Base-by-base conservation (phyloP, 2,888 invertebrate genomes). In the Callosobruchus maculatus region DNA sequence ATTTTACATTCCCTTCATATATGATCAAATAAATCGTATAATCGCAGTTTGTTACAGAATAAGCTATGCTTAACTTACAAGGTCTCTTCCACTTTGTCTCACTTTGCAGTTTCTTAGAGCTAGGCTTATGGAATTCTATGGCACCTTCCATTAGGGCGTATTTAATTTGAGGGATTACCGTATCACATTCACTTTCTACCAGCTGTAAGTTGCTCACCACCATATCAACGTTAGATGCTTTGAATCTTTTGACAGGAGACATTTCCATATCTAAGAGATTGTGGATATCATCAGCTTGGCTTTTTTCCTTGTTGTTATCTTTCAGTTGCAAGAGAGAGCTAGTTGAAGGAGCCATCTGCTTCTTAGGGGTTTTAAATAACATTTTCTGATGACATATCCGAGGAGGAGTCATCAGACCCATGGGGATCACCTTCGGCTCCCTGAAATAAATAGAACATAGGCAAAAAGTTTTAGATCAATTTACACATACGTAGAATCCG, bases 61-160 rank as follows among this genome's bases (percentile, higher is more conserved):
- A 92, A 30, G 90, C 91, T 20, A 92, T 89, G 84, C 91, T 91
- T 72, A 92, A 84, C 82, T 90, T 92, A 82, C 91, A 91, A 70
- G 90, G 90, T 73, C 91, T 87, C 77, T 89, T 89, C 91, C 92
- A 92, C 79, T 89, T 90, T 0, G 84, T 86, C 88, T 90, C 75
- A 82, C 80, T 75, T 88, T 89, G 77, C 66, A 85, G 79, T 75
- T 86, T 83, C 77, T 85, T 86, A 30, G 81, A 72, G 75, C 85
- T 85, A 5, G 83, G 83, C 74, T 82, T 83, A 68, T 82, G 83
- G 79, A 86, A 87, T 77, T 86, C 85, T 2, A 87, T 79, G 66
- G 78, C 75, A 21, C 86, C 85, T 30, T 84, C 82, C 0, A 82
- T 78, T 13, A 78, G 80, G 67, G 85, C 74, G 74, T 82, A 84